Conservation (phyloP, 2,797 vertebrate species). For the Tapera naevia region DNA sequence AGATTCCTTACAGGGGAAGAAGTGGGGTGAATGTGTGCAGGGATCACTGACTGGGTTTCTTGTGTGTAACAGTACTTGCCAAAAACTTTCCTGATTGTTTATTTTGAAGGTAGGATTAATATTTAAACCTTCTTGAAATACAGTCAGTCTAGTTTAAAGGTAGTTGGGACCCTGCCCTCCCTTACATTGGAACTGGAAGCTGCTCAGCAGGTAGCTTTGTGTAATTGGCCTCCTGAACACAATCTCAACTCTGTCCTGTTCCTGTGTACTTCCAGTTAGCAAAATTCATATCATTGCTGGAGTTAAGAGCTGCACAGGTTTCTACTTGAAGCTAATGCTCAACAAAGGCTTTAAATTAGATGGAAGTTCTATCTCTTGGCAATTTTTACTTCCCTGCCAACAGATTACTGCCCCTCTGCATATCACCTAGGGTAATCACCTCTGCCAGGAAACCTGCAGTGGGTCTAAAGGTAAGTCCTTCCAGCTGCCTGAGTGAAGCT, state of each 20-base stretch:
- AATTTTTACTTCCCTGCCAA: neutral
- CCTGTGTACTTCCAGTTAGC: neutral
- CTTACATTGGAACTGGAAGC: neutral
- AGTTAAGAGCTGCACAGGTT: neutral
- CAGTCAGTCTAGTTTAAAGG: neutral
- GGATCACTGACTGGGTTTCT: neutral
- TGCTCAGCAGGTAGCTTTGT: neutral
- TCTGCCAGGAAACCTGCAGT: neutral
- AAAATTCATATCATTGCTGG: neutral
- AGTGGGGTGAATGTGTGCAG: neutral
- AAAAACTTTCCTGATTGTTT: neutral
- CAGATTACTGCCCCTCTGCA: neutral
- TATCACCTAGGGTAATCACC: neutral
- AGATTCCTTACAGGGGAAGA: neutral
- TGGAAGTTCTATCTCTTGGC: neutral
- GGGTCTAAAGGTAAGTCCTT: neutral
- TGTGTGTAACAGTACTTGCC: neutral
- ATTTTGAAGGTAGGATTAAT: conserved; percentile 9
- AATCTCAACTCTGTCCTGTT: neutral
- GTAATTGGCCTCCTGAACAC: neutral
- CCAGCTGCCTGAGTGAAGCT: neutral
- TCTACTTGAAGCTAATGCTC: neutral
- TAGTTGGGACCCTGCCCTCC: neutral
- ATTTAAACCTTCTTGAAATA: neutral
- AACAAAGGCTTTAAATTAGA: neutral